Percentiles rank a stretch among this genome's conserved stretches.
Conservation (phyloP, 2,113 vertebrate genomes). For the Balaeniceps rex region DNA sequence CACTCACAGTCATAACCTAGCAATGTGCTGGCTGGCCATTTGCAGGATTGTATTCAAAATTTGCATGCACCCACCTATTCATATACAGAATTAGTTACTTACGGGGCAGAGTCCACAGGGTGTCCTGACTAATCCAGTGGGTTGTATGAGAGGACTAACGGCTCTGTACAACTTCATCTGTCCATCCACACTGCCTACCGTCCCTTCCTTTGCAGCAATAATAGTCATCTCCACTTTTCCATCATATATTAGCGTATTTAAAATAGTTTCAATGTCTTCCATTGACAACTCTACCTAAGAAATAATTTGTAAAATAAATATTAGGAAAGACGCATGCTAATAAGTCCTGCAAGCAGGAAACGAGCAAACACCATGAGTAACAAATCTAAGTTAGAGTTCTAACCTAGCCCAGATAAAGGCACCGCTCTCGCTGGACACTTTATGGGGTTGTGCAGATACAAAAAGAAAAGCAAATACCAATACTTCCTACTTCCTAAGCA, state of each 20-base stretch:
- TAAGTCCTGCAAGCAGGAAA: background rate
- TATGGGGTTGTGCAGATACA: background rate
- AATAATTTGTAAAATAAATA: background rate
- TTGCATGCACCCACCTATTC: background rate
- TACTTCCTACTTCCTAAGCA: background rate
- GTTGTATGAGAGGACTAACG: constrained; percentile 84
- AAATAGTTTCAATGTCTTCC: constrained; percentile 98
- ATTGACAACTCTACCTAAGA: constrained; percentile 94
- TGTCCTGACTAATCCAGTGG: constrained; percentile 88
- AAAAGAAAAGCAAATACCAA: background rate
- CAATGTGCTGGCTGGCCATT: background rate
- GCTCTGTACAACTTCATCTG: constrained; percentile 95
- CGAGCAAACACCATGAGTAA: background rate
- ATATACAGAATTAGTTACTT: constrained; percentile 31
- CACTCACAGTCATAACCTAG: background rate
- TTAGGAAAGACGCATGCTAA: background rate
- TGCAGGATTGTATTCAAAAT: background rate
- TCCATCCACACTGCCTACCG: constrained; percentile 92
- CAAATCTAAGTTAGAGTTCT: background rate
- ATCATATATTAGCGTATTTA: constrained; percentile 96
- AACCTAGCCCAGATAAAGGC: background rate
- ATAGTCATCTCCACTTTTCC: constrained; percentile 98
- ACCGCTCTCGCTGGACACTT: background rate
- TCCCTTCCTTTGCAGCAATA: constrained; percentile 95
- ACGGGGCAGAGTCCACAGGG: constrained; percentile 96